phyloP scores from a whole-genome alignment of 1,140 invertebrate species.

The Drosophila parvula region DNA sequence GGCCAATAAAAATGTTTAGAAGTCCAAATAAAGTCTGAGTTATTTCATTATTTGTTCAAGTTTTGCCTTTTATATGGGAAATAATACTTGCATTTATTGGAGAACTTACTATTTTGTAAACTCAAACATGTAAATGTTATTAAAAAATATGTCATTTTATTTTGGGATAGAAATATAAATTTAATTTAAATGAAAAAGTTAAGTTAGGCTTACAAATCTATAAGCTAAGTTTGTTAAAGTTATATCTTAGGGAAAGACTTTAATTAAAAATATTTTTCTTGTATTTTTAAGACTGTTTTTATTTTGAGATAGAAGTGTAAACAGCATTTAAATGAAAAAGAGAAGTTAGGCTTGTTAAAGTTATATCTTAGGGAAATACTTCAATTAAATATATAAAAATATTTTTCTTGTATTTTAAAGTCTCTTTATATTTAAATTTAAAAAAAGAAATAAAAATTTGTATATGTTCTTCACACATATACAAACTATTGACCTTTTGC shows the following conservation, averaged over 20 bases:
- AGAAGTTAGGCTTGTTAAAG: too few species aligned
- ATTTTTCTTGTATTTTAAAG: not conserved
- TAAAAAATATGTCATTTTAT: not conserved
- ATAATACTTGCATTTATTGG: not conserved
- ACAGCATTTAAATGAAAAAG: not conserved
- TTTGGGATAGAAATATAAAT: not conserved
- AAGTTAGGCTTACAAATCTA: too few species aligned
- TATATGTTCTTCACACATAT: not conserved
- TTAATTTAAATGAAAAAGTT: not conserved
- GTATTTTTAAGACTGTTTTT: not conserved
- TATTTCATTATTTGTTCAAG: not conserved
- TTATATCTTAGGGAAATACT: not conserved
- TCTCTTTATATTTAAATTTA: not conserved
- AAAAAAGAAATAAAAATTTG: not conserved
- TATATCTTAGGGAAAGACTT: not conserved
- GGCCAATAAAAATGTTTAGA: constrained; percentile 2
- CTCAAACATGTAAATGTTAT: not conserved
- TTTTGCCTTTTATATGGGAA: not conserved
- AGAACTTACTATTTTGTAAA: not conserved
- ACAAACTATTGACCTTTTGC: constrained; percentile 11
- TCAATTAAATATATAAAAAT: too few species aligned
- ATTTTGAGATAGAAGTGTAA: not conserved
- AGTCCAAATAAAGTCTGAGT: not conserved
- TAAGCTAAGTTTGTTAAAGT: too few species aligned
- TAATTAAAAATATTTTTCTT: too few species aligned